A percentile compares a stretch with the other conserved stretches of the same genome.
These are phyloP conservation scores for Chaetura pelagica DNA, from an alignment of 2,113 vertebrate species.

Conservation along the genomic window DNA sequence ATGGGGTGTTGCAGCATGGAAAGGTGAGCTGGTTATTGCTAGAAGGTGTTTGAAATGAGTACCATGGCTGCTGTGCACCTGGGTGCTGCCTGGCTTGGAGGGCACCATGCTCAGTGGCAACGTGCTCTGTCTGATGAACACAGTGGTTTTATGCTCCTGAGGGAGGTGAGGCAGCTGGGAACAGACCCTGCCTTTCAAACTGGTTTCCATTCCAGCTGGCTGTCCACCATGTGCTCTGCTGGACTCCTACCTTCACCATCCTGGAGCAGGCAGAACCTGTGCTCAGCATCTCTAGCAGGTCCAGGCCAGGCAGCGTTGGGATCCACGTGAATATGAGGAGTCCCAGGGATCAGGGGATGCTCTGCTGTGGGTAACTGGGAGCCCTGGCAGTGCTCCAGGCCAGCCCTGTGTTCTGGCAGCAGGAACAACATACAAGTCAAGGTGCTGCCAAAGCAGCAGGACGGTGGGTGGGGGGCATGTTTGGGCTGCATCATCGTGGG, in stretches of 20 bases:
- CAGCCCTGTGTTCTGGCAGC: accelerated
- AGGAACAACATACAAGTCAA: accelerated
- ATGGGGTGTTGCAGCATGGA: accelerated
- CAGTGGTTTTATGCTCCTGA: not conserved
- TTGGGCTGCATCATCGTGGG: accelerated
- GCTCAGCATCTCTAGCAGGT: not conserved
- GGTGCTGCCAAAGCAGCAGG: accelerated
- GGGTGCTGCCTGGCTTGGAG: not conserved
- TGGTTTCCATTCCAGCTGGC: not conserved
- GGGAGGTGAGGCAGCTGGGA: not conserved
- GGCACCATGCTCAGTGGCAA: not conserved
- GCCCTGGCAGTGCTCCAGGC: not conserved
- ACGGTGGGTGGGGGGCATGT: accelerated
- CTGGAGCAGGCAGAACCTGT: not conserved
- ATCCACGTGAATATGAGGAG: not conserved
- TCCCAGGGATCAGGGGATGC: not conserved
- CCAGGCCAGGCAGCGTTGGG: accelerated
- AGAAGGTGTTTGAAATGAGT: not conserved
- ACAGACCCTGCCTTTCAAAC: not conserved
- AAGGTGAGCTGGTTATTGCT: not conserved
- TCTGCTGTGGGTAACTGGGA: not conserved
- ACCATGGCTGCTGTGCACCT: not conserved
- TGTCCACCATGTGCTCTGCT: not conserved
- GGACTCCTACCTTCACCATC: not conserved
- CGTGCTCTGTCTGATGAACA: accelerated